These are phyloP conservation scores for Pitta sordida DNA, from an alignment of 2,113 vertebrate species.

Conservation along the genomic window DNA sequence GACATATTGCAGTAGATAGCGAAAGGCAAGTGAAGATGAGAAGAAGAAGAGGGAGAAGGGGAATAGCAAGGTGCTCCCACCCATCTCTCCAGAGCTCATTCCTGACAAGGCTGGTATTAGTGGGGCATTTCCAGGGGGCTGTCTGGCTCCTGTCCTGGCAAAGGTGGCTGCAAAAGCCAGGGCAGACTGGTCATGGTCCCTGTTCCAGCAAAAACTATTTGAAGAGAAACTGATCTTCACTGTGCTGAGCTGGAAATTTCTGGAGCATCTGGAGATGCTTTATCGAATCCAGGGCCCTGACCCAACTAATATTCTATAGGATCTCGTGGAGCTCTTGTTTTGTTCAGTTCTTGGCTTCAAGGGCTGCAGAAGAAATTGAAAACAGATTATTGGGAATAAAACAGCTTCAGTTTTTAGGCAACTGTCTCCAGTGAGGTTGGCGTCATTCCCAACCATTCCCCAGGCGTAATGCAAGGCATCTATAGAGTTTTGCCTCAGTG, in stretches of 20 bases:
- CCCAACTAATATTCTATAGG: slow-evolving; percentile 16
- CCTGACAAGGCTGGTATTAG: not conserved
- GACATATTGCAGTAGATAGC: not conserved
- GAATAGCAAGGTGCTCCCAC: not conserved
- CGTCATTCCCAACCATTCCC: slow-evolving; percentile 29
- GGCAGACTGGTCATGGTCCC: not conserved
- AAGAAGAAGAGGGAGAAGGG: not conserved
- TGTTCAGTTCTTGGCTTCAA: slow-evolving; percentile 41
- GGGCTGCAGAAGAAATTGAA: slow-evolving; percentile 45
- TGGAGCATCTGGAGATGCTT: not conserved
- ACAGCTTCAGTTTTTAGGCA: slow-evolving; percentile 30
- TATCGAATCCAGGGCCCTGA: not conserved
- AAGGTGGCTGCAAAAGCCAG: not conserved
- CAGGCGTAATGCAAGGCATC: slow-evolving; percentile 32
- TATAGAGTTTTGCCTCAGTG: not conserved
- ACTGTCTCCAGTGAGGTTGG: slow-evolving; percentile 36
- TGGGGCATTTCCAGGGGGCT: not conserved
- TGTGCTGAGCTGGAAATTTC: not conserved
- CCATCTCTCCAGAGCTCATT: not conserved
- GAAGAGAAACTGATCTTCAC: not conserved
- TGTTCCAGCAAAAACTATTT: not conserved
- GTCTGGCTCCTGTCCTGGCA: not conserved
- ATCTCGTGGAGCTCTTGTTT: slow-evolving; percentile 9
- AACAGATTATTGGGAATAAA: slow-evolving; percentile 65
- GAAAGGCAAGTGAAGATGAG: not conserved